Base-by-base conservation (phyloP, 2,888 invertebrate genomes). In the Holacanthella duospinosa region DNA sequence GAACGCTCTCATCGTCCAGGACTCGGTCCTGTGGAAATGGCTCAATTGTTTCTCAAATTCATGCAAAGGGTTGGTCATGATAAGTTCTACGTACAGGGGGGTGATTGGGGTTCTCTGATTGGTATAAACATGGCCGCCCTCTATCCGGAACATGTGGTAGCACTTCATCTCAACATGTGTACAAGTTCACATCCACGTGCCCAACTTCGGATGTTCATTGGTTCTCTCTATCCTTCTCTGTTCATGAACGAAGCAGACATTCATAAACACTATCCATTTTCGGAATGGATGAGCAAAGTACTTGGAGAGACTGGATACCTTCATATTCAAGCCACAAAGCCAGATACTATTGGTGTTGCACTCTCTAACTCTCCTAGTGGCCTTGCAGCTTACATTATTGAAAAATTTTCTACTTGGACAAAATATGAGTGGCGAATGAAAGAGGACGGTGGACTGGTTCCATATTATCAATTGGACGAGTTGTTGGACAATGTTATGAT, bases 291-390 rank as follows among this genome's bases (percentile, higher is more conserved):
- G 1, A 59, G 61, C n/a, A 64, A 65, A 36, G 6, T 77, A 2
- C n/a, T 79, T 6, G 68, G 74, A 54, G 81, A 82, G 68, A 69
- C 75, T 19, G 82, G 82, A 4, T 82, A 81, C 71, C 62, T 87
- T 73, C 91, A 92, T 75, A 69, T 92, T 3, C 93, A 93, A 75
- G 83, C 88, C 0, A 90, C 92, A 0, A 93, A 91, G 76, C 93
- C 93, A 19, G 93, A 93, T 74, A 91, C 92, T 0, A 79, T 89
- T 69, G 92, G 80, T n/a, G 75, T 77, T 28, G 79, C 75, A 0
- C 72, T 83, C 60, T 75, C 75, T 62, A 80, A 81, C 68, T 80
- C 80, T 19, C 82, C 82, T 0, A 75, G 77, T 44, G 82, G 82
- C 4, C 73, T 82, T 63, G 80, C 81, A 16, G 80, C 80, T 1